phyloP scores from a whole-genome alignment of 2,888 invertebrate species.

The Dryomyza anilis region DNA sequence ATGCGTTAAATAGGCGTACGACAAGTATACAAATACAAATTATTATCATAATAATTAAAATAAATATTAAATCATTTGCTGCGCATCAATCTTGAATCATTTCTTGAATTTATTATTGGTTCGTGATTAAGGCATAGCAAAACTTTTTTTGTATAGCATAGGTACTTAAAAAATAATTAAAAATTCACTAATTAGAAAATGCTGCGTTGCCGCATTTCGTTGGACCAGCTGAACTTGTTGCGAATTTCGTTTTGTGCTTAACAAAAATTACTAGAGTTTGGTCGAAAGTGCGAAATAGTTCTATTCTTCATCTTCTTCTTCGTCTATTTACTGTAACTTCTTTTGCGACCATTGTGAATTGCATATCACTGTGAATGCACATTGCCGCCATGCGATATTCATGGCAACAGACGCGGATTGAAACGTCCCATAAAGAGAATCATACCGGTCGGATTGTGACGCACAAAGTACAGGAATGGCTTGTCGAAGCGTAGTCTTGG shows the following conservation, averaged over 20 bases:
- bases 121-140: slow-evolving; percentile 57
- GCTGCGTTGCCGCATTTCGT: too few relatives aligned
- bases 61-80: slow-evolving; percentile 38
- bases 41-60: neutral
- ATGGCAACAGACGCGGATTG: slow-evolving; percentile 82
- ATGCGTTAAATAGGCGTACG: too few relatives aligned
- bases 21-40: too few relatives aligned
- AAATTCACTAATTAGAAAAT: slow-evolving; percentile 38
- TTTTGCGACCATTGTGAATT: neutral
- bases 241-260: too few relatives aligned
- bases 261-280: too few relatives aligned
- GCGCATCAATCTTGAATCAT: slow-evolving; percentile 54
- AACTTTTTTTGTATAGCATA: slow-evolving; percentile 9
- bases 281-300: too few relatives aligned
- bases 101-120: slow-evolving; percentile 35
- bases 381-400: slow-evolving; percentile 40
- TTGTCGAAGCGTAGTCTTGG: slow-evolving; percentile 82
- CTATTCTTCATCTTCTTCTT: too few relatives aligned
- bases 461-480: slow-evolving; percentile 86
- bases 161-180: slow-evolving; percentile 21
- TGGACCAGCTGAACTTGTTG: too few relatives aligned
- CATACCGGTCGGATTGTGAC: slow-evolving; percentile 91
- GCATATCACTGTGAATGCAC: neutral
- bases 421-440: slow-evolving; percentile 87
- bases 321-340: neutral